These are phyloP conservation scores for Dynastes tityus DNA, from an alignment of 2,888 invertebrate species.

Conservation along the genomic window DNA sequence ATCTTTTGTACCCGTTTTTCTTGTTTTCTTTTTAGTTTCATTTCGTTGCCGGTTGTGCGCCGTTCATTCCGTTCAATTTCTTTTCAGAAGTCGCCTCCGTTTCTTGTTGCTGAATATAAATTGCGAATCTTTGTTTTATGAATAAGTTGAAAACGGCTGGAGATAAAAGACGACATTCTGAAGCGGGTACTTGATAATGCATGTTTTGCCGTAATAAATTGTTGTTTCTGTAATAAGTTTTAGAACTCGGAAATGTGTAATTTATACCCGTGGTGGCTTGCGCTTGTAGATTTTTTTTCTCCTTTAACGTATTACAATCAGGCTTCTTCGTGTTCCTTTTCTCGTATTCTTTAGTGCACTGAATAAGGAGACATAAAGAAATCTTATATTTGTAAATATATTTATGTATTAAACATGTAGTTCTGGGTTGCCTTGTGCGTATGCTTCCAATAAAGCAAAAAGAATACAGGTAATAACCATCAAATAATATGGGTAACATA, in stretches of 20 bases:
- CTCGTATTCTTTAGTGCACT: background rate
- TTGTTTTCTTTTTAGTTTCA: slow-evolving; percentile 22
- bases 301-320: slow-evolving; percentile 15
- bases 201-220: slow-evolving; percentile 53
- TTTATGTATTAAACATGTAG: slow-evolving; percentile 18
- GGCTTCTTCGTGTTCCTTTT: slow-evolving; percentile 11
- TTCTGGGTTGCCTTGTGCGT: too few relatives aligned
- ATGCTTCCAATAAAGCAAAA: too few relatives aligned
- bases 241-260: slow-evolving; percentile 51
- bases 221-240: slow-evolving; percentile 53
- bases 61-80: slow-evolving; percentile 42
- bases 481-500: too few relatives aligned
- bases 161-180: slow-evolving; percentile 51
- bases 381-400: background rate
- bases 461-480: too few relatives aligned
- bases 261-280: slow-evolving; percentile 41
- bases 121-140: slow-evolving; percentile 50
- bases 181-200: slow-evolving; percentile 50
- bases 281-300: slow-evolving; percentile 17
- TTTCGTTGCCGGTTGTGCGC: slow-evolving; percentile 31
- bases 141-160: slow-evolving; percentile 47
- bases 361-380: slow-evolving; percentile 22
- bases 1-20: slow-evolving; percentile 31
- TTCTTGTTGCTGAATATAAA: slow-evolving; percentile 47
- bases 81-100: slow-evolving; percentile 46